These are phyloP conservation scores for Panagrolaimus sp. DNA, from an alignment of 1,140 invertebrate genomes.

Conservation along the genomic window DNA sequence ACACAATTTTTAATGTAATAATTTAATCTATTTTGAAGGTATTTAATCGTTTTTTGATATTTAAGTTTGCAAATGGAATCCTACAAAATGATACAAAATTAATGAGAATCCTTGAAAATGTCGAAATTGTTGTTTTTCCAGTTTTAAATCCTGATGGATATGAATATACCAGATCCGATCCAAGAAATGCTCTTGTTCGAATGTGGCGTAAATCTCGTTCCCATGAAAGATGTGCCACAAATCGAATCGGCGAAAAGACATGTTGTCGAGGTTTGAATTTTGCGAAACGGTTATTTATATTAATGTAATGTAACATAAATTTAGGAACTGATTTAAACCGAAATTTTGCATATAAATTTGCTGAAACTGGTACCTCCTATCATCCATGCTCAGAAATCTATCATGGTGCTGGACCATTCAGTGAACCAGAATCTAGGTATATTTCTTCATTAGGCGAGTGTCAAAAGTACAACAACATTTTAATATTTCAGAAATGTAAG, in stretches of 20 bases:
- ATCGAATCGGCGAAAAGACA: slow-evolving; percentile 48
- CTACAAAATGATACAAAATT: slow-evolving; percentile 53
- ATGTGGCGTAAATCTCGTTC: slow-evolving; percentile 55
- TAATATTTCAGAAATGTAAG: slow-evolving; percentile 41
- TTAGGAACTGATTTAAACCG: slow-evolving; percentile 54
- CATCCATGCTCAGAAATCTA: slow-evolving; percentile 58
- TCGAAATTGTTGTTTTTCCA: slow-evolving; percentile 66
- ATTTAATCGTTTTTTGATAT: not conserved
- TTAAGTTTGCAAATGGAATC: slow-evolving; percentile 40
- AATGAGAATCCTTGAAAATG: slow-evolving; percentile 53
- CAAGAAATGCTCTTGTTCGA: slow-evolving; percentile 52
- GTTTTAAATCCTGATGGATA: slow-evolving; percentile 68
- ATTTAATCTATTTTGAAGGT: not conserved
- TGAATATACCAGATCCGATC: slow-evolving; percentile 56
- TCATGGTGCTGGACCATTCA: slow-evolving; percentile 51
- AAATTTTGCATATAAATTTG: slow-evolving; percentile 44
- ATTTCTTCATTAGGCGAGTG: too few relatives aligned
- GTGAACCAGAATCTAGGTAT: slow-evolving; percentile 50
- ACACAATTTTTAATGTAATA: slow-evolving; percentile 55
- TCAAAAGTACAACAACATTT: too few relatives aligned
- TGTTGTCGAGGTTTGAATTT: slow-evolving; percentile 27
- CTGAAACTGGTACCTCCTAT: slow-evolving; percentile 53
- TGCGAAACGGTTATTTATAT: too few relatives aligned
- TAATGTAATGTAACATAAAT: too few relatives aligned
- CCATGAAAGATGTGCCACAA: slow-evolving; percentile 38